Base-by-base conservation (phyloP, 2,113 vertebrate species). In the Cyphomyrus plagiostoma region DNA sequence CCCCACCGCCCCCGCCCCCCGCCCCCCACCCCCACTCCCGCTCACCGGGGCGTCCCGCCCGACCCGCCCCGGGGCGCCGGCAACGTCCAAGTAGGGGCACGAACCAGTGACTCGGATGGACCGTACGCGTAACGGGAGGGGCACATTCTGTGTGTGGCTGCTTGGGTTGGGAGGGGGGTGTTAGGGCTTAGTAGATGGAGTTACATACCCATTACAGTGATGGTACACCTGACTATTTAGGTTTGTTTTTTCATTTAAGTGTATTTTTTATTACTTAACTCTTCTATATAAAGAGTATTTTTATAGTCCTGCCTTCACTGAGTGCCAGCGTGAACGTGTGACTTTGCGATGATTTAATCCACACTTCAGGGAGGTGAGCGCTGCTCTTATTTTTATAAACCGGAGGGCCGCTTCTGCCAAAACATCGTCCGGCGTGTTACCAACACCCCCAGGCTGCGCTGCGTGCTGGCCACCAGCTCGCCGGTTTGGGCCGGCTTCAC, bases 321-420 rank as follows among this genome's bases (percentile, higher is more conserved):
- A 42, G 74, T 8, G 35, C 74, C 35, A 35, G 62, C 3, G 26
- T 84, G 53, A 84, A 15, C 4, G 30, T 46, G 74, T 35, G 89
- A 66, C 62, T 89, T 46, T 46, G 53, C 82, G 48, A 23, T 88
- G 58, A n/a, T 52, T 89, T 88, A 88, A 90, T 88, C 70, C 86
- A 87, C 86, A 87, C 88, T 88, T 91, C 21, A 90, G 86, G 42
- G 53, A 42, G 85, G 88, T 74, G 53, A 88, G 88, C 56, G 30
- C n/a, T 66, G 53, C 56, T 86, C 88, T 88, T 49, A 90, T 91
- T 90, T 90, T 70, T 88, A 91, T 90, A 89, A 91, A 89, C 26
- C 74, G 7, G 88, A 26, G 42, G 74, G 15, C 82, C 26, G 11
- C 35, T 56, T 77, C 74, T 35, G n/a, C 82, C 87, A 50, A 89